Evolutionary conservation across 2,888 invertebrate genomes (phyloP), one percentile per base, ranked within the genome.

Genomic region (Diarsia dahlii): DNA sequence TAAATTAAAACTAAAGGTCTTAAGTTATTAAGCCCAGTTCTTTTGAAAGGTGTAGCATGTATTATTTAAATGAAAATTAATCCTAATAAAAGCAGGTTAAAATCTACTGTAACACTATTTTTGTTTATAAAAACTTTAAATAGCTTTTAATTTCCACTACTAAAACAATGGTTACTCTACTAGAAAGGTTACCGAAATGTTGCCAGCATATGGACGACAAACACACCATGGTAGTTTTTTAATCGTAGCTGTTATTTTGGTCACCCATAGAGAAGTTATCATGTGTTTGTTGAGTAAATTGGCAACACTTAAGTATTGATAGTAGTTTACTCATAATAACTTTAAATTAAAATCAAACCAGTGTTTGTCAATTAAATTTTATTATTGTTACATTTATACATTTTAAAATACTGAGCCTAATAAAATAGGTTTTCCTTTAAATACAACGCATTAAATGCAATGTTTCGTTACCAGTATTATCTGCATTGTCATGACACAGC

Each of bases 391-490:
- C 15, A 34, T 52, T 20, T 28, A 48, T 34, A 34, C 20, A n/a
- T 39, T 62, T 48, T 3, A 63, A 78, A 64, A 2, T 3, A 71
- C 71, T 8, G 45, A 34, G 8, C 10, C 1, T 39, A 46, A 52
- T 56, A 80, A 54, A 9, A 18, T 60, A 83, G 46, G n/a, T 60
- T 52, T 39, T 13, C 20, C 5, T 39, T 52, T 89, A 88, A 89
- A 89, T 87, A 89, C 83, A 84, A 83, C 82, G 89, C 89, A 89
- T 89, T 89, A 89, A 89, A 89, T 89, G 87, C 89, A 82, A 81
- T 58, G 50, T 78, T 84, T 76, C 45, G 18, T 74, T 81, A 69
- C 68, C 71, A 71, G 71, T 83, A 66, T 60, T 28, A 45, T 73
- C 76, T 73, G 62, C 74, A 76, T 74, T 86, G 84, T 86, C 87